phyloP scores from a whole-genome alignment of 2,888 invertebrate species.

The Tenthredo livida region DNA sequence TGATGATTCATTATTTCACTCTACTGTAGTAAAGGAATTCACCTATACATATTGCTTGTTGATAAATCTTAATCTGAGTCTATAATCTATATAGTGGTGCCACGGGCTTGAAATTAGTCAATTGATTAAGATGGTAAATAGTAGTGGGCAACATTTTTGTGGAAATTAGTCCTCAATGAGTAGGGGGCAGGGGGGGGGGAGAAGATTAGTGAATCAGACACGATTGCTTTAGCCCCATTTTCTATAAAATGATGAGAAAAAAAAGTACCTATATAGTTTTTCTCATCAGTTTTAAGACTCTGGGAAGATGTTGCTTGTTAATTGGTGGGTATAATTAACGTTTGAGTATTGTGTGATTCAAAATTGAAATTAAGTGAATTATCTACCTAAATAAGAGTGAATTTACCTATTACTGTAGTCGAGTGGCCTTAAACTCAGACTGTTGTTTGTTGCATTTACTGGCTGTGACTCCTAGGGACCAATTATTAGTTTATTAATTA shows the following conservation, averaged over 20 bases:
- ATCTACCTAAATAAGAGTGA: constrained; percentile 45
- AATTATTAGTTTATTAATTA: constrained; percentile 62
- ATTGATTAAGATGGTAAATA: neutral
- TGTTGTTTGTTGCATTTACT: constrained; percentile 76
- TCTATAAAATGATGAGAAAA: neutral
- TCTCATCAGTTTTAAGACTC: neutral
- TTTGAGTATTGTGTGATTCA: constrained; percentile 29
- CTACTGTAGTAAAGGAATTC: neutral
- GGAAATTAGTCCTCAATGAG: neutral
- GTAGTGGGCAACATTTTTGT: constrained; percentile 49
- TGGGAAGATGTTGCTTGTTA: neutral
- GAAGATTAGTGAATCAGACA: neutral
- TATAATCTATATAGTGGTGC: constrained; percentile 26
- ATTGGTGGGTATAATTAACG: neutral
- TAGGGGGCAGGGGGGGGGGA: too few species aligned
- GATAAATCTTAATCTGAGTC: constrained; percentile 21
- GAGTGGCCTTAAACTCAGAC: constrained; percentile 68
- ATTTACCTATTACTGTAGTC: constrained; percentile 58
- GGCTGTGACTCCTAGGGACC: constrained; percentile 78
- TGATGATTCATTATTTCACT: neutral
- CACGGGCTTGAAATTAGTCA: constrained; percentile 45
- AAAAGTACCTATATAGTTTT: neutral
- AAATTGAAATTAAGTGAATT: constrained; percentile 22
- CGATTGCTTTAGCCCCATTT: neutral
- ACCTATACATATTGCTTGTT: constrained; percentile 10